Conservation (phyloP, 2,113 vertebrate species). For the Genyomyrus donnyi region DNA sequence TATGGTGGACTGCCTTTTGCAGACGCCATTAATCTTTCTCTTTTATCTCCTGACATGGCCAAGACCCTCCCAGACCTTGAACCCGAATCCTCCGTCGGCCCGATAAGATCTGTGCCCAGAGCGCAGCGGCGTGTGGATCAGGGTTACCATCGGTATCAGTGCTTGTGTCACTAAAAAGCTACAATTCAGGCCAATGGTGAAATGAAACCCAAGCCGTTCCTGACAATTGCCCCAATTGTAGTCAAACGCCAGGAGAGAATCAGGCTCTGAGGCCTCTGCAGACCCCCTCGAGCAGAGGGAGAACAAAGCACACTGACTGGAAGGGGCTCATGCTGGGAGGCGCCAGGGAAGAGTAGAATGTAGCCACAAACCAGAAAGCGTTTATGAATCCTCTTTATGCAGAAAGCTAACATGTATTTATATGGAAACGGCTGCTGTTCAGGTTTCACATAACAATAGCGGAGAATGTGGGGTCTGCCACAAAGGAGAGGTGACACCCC, state of each 20-base stretch:
- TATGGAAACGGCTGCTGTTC: slow-evolving; percentile 38
- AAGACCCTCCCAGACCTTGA: slow-evolving; percentile 35
- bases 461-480: slow-evolving; percentile 44
- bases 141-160: slow-evolving; percentile 25
- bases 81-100: slow-evolving; percentile 24
- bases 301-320: slow-evolving; percentile 47
- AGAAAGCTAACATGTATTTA: slow-evolving; percentile 19
- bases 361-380: slow-evolving; percentile 7
- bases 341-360: slow-evolving; percentile 24
- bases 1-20: slow-evolving; percentile 32
- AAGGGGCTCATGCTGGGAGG: slow-evolving; percentile 23
- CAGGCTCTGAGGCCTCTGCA: slow-evolving; percentile 56
- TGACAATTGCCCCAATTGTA: slow-evolving; percentile 56
- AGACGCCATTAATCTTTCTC: slow-evolving; percentile 60
- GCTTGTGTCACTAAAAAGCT: slow-evolving; percentile 41
- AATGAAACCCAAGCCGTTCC: slow-evolving; percentile 50
- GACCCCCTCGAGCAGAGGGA: slow-evolving; percentile 53
- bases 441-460: slow-evolving; percentile 37
- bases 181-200: slow-evolving; percentile 49
- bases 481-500: slow-evolving; percentile 43
- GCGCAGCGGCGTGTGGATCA: slow-evolving; percentile 28
- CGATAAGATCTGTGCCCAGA: slow-evolving; percentile 42
- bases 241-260: slow-evolving; percentile 46
- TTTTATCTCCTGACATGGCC: slow-evolving; percentile 52
- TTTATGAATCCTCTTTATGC: slow-evolving; percentile 14